These are phyloP conservation scores for Tychaedon coryphoeus DNA, from an alignment of 2,113 vertebrate species.

Conservation along the genomic window DNA sequence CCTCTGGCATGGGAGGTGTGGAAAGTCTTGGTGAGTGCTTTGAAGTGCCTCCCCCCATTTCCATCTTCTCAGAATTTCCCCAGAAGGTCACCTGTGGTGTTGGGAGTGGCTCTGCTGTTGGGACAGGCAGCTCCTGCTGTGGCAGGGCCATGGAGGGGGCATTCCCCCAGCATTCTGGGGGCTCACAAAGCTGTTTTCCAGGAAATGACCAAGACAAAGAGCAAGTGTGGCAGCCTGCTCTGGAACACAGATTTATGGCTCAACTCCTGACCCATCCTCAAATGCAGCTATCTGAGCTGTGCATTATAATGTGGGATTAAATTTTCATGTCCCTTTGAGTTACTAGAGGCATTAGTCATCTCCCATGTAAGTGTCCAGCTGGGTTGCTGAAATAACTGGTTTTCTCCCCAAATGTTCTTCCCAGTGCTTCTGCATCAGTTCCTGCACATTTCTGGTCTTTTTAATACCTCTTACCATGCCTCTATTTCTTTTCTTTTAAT, in stretches of 20 bases:
- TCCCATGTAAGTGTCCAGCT: neutral
- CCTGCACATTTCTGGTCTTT: neutral
- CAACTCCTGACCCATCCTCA: conserved; percentile 24
- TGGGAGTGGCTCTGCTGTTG: fast-evolving
- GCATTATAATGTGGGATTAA: neutral
- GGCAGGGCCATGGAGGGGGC: fast-evolving
- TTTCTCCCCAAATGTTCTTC: neutral
- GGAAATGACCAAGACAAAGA: neutral
- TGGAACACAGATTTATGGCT: neutral
- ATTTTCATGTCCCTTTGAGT: neutral
- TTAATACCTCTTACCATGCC: neutral
- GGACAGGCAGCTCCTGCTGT: fast-evolving
- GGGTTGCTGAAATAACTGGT: neutral
- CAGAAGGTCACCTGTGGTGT: fast-evolving
- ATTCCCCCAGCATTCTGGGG: fast-evolving
- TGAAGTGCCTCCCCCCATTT: neutral
- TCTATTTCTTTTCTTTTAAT: neutral
- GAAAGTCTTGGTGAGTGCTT: neutral
- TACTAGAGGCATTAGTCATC: conserved; percentile 4
- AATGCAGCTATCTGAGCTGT: neutral
- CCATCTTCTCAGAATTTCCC: neutral
- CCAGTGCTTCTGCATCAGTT: neutral
- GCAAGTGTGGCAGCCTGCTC: neutral
- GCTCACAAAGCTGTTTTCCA: neutral
- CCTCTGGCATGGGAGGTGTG: fast-evolving